phyloP scores from a whole-genome alignment of 2,113 vertebrate genomes.

The Aptenodytes patagonicus region DNA sequence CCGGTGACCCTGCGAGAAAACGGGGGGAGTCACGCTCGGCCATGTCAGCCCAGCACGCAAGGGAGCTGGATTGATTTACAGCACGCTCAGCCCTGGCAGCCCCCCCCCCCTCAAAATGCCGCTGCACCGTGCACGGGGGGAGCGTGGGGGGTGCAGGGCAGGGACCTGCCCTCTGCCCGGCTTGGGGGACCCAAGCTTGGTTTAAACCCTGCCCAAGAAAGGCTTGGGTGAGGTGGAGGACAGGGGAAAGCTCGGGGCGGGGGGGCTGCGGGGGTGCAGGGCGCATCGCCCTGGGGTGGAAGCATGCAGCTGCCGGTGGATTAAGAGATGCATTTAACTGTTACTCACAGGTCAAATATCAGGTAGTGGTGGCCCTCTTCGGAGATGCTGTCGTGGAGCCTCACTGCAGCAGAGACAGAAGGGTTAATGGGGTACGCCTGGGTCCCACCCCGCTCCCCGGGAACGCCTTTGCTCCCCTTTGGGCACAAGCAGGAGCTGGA shows the following conservation, averaged over 20 bases:
- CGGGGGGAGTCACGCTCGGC: not conserved
- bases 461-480: not conserved
- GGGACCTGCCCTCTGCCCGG: not conserved
- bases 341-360: slow-evolving; percentile 85
- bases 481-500: not conserved
- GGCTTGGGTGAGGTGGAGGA: not conserved
- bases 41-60: fast-evolving
- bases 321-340: not conserved
- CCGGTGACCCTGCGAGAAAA: slow-evolving; percentile 73
- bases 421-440: not conserved
- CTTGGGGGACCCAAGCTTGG: no score
- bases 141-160: not conserved
- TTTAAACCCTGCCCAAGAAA: not conserved
- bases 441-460: fast-evolving
- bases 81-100: not conserved
- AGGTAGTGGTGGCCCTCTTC: slow-evolving; percentile 85
- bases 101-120: not conserved
- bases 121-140: fast-evolving
- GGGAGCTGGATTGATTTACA: not conserved
- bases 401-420: slow-evolving; percentile 68
- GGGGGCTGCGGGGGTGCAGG: not conserved
- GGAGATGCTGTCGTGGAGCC: slow-evolving; percentile 83
- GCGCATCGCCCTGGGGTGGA: fast-evolving
- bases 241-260: fast-evolving
- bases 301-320: fast-evolving